Percentiles rank a stretch among this genome's conserved stretches.
Conservation (phyloP, 2,888 invertebrate species). For the Keiferia lycopersicella region DNA sequence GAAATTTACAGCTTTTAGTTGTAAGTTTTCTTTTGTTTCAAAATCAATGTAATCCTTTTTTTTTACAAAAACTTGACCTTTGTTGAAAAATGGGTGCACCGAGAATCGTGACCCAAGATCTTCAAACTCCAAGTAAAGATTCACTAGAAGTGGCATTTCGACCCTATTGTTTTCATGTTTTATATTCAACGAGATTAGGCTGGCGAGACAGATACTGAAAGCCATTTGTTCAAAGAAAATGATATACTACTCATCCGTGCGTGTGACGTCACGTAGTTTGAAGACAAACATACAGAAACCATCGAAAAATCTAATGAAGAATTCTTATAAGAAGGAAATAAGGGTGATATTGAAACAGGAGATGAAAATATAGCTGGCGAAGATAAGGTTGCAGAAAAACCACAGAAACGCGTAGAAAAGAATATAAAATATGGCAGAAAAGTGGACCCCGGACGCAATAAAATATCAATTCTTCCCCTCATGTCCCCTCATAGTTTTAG, state of each 20-base stretch:
- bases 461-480: constrained; percentile 75
- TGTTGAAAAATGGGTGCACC: too few relatives aligned
- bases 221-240: constrained; percentile 75
- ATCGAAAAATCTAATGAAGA: neutral
- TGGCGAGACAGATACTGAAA: constrained; percentile 62
- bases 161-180: constrained; percentile 51
- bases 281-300: constrained; percentile 42
- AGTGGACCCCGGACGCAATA: constrained; percentile 74
- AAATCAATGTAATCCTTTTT: too few relatives aligned
- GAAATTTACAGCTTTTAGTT: too few relatives aligned
- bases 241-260: constrained; percentile 75
- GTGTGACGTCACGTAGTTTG: constrained; percentile 61
- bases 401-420: constrained; percentile 55
- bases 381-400: constrained; percentile 40
- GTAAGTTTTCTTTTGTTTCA: too few relatives aligned
- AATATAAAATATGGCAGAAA: constrained; percentile 75
- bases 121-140: constrained; percentile 46
- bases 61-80: too few relatives aligned
- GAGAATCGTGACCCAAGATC: constrained; percentile 27
- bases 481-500: constrained; percentile 66
- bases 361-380: neutral
- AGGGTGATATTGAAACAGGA: neutral
- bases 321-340: constrained; percentile 13
- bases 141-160: constrained; percentile 40
- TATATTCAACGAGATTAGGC: constrained; percentile 70